These are phyloP conservation scores for Myiotriccus ornatus DNA, from an alignment of 2,797 vertebrate species.

Conservation along the genomic window DNA sequence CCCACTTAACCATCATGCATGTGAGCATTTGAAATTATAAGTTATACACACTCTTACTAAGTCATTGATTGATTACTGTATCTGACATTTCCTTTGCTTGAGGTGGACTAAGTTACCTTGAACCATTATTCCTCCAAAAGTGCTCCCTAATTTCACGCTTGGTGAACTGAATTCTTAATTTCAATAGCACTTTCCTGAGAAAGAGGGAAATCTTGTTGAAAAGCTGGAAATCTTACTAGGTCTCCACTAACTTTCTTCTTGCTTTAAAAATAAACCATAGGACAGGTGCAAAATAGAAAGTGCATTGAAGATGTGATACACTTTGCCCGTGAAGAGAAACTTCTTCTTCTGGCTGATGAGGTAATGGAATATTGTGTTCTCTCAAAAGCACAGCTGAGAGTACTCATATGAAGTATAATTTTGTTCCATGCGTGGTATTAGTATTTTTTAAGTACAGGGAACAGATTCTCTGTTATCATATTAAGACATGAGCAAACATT, in stretches of 20 bases:
- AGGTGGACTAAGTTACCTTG: neutral
- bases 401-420: neutral
- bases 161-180: neutral
- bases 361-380: slow-evolving; percentile 69
- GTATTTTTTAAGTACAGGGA: neutral
- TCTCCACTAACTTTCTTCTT: neutral
- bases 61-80: neutral
- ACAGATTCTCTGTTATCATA: neutral
- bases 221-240: neutral
- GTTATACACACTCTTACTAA: neutral
- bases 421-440: neutral
- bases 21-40: neutral
- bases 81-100: neutral
- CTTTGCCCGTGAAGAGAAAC: slow-evolving; percentile 89
- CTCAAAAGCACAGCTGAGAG: neutral
- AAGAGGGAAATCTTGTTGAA: neutral
- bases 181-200: neutral
- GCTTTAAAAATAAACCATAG: slow-evolving; percentile 65
- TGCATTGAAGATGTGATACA: slow-evolving; percentile 91
- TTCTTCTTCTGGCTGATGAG: slow-evolving; percentile 91
- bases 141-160: neutral
- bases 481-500: neutral
- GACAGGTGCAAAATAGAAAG: slow-evolving; percentile 88
- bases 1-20: neutral
- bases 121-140: neutral